These are phyloP conservation scores for Siphonodentalium dalli DNA, from an alignment of 2,888 invertebrate species.

Conservation along the genomic window DNA sequence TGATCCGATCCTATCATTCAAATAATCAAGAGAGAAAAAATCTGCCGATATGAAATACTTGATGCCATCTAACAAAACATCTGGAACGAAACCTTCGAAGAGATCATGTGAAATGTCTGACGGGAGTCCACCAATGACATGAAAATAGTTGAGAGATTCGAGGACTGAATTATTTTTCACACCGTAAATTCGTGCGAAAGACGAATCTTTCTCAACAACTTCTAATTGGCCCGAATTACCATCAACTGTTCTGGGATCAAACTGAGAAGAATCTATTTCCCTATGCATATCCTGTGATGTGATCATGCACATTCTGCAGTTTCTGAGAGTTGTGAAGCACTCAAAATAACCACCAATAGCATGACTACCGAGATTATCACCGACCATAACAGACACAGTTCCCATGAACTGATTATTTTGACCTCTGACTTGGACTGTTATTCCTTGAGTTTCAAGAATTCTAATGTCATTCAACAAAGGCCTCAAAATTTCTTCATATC, in stretches of 20 bases:
- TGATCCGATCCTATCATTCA: background rate
- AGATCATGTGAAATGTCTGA: conserved; percentile 15
- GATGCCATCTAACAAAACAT: conserved; percentile 5
- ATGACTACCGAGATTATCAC: conserved; percentile 14
- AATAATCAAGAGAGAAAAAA: conserved; percentile 2
- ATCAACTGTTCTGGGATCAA: conserved; percentile 6
- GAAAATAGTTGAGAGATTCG: conserved; percentile 1
- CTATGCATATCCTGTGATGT: background rate
- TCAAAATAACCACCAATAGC: conserved; percentile 10
- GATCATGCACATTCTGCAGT: conserved; percentile 10
- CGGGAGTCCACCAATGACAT: conserved; percentile 7
- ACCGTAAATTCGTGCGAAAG: conserved; percentile 9
- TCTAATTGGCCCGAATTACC: conserved; percentile 2
- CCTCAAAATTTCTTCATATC: conserved; percentile 6
- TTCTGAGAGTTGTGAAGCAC: conserved; percentile 8
- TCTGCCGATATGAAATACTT: background rate
- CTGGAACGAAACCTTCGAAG: conserved; percentile 13
- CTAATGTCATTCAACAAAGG: conserved; percentile 9
- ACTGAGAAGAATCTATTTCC: background rate
- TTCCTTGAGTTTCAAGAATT: conserved; percentile 8
- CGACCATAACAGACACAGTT: background rate
- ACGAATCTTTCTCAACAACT: background rate
- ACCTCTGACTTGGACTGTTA: background rate
- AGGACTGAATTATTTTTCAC: conserved; percentile 1
- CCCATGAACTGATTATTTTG: background rate